These are phyloP conservation scores for Amia ocellicauda DNA, from an alignment of 2,113 vertebrate genomes.

Conservation along the genomic window DNA sequence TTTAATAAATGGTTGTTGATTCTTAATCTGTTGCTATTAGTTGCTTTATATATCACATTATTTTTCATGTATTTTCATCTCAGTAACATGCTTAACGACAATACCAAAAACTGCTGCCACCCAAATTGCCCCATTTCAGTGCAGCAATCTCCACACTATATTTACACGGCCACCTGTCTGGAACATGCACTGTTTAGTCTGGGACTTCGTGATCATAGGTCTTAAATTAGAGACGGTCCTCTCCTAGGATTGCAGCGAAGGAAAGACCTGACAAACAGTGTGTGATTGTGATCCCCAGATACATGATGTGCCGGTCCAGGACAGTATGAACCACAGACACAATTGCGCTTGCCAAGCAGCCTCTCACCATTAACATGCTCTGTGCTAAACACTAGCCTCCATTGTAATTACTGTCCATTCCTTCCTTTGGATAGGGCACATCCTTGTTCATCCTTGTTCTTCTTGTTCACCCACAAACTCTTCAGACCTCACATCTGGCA, in stretches of 20 bases:
- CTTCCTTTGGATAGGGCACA: neutral
- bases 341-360: neutral
- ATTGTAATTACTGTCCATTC: slow-evolving; percentile 6
- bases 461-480: neutral
- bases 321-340: neutral
- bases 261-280: neutral
- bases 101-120: too few species aligned
- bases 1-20: too few species aligned
- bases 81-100: too few species aligned
- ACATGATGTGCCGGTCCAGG: too few species aligned
- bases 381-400: neutral
- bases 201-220: neutral
- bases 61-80: too few species aligned
- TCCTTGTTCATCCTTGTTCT: slow-evolving; percentile 35
- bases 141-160: too few species aligned
- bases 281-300: neutral
- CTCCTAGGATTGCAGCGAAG: neutral
- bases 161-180: too few species aligned
- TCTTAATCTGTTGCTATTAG: too few species aligned
- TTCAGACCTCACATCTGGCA: neutral
- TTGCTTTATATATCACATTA: too few species aligned
- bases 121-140: too few species aligned
- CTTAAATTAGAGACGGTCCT: neutral
- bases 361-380: neutral
- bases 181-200: slow-evolving; percentile 11